Evolutionary conservation across 2,888 invertebrate genomes (phyloP).

Genomic region (Chrysolina haemoptera): DNA sequence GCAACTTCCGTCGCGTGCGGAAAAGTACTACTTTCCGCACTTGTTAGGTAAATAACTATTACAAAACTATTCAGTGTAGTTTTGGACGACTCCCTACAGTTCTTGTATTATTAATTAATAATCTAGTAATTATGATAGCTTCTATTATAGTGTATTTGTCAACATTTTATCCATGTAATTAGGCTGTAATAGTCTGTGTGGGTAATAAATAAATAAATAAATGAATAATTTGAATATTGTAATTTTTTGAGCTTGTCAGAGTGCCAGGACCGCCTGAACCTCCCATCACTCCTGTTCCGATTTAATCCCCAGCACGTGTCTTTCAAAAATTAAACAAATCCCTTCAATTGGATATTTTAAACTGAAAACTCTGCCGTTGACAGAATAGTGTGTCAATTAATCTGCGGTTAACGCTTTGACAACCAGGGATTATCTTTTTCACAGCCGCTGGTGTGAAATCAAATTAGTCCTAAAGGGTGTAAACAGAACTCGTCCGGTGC

Average conservation of each 20-base stretch:
- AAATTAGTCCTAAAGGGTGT: slow-evolving; percentile 28
- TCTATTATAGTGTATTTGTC: too few relatives aligned
- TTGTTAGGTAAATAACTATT: too few relatives aligned
- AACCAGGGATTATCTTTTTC: slow-evolving; percentile 21
- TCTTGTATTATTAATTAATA: too few relatives aligned
- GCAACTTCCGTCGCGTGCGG: too few relatives aligned
- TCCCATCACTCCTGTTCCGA: not conserved
- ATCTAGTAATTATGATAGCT: too few relatives aligned
- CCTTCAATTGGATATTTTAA: slow-evolving; percentile 38
- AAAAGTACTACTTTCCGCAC: too few relatives aligned
- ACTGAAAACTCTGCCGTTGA: slow-evolving; percentile 62
- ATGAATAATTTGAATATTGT: not conserved
- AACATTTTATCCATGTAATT: too few relatives aligned
- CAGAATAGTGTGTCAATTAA: slow-evolving; percentile 57
- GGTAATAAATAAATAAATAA: too few relatives aligned
- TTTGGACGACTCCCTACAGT: too few relatives aligned
- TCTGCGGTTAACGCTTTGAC: slow-evolving; percentile 19
- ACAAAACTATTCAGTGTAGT: too few relatives aligned
- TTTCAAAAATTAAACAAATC: slow-evolving; percentile 25
- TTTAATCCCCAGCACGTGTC: slow-evolving; percentile 18
- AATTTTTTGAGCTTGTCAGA: not conserved
- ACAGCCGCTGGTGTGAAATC: slow-evolving; percentile 28
- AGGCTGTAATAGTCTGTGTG: too few relatives aligned
- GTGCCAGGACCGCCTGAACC: not conserved
- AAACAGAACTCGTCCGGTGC: slow-evolving; percentile 10